Evolutionary conservation across 2,888 invertebrate genomes (phyloP), one percentile per base, ranked within the genome.

Genomic region (Hemistola chrysoprasaria): DNA sequence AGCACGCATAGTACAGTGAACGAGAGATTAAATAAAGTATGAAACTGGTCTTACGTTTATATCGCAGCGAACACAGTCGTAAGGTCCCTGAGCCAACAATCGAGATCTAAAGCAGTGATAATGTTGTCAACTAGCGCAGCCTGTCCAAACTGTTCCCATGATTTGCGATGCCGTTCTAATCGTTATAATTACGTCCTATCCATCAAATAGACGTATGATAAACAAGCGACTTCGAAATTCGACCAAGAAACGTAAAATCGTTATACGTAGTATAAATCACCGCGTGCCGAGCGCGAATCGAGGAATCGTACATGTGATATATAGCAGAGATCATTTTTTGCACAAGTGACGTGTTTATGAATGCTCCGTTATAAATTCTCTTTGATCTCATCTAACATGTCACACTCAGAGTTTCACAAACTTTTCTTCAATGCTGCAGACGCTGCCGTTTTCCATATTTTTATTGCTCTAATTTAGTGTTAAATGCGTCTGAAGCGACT

Each of bases 91-190:
- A 70, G 68, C 72, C 78, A 80, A 84, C 85, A 83, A 86, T 85
- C 80, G 76, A 79, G 87, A 87, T 87, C 69, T 64, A 75, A 78
- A 65, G 63, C 69, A 54, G 52, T 70, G 87, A 87, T 87, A 87
- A 69, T 67, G 71, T 74, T 69, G 84, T 83, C 82, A 79, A 84
- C 84, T 77, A 81, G 80, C 72, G 71, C 69, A 68, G 76, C 66
- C 76, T 78, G 80, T 80, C 79, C 70, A 76, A 77, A 73, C 68
- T 71, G 82, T 84, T 86, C 85, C 76, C 86, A 85, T 85, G 84
- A 85, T 83, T 80, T 83, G 84, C 80, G 77, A 84, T 82, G 77
- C 82, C 78, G 70, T 80, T 84, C 81, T 82, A 86, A 80, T 82
- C 75, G 67, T 82, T 80, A 82, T 86, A 87, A 88, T 87, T 87